phyloP scores from a whole-genome alignment of 2,888 invertebrate genomes.

The Polyommatus icarus region DNA sequence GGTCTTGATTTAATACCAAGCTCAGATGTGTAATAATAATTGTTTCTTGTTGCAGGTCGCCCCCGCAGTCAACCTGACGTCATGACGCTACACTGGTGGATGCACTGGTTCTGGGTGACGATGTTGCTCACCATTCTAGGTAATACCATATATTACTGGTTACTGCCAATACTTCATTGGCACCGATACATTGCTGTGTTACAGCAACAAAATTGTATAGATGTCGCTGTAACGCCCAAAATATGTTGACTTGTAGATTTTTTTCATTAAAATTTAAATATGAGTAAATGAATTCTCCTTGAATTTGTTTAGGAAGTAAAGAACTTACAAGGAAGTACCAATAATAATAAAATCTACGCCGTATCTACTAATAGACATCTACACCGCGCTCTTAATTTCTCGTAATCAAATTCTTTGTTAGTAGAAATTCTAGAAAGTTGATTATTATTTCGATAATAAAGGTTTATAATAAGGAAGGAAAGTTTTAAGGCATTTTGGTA shows the following conservation, averaged over 20 bases:
- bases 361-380: too few species aligned
- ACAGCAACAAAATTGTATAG: too few species aligned
- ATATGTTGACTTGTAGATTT: too few species aligned
- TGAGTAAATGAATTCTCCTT: too few species aligned
- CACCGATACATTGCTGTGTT: too few species aligned
- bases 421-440: not conserved
- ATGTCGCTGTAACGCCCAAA: too few species aligned
- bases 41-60: slow-evolving; percentile 52
- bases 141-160: slow-evolving; percentile 41
- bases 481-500: not conserved
- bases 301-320: too few species aligned
- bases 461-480: not conserved
- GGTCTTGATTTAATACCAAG: too few species aligned
- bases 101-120: slow-evolving; percentile 94
- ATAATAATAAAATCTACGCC: too few species aligned
- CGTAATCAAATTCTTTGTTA: not conserved
- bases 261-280: too few species aligned
- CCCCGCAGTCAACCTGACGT: slow-evolving; percentile 63
- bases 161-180: not conserved
- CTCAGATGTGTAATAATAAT: not conserved
- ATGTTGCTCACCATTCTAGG: slow-evolving; percentile 68
- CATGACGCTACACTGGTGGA: slow-evolving; percentile 94
- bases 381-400: not conserved
- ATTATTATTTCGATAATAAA: not conserved
- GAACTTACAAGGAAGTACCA: too few species aligned